phyloP scores from a whole-genome alignment of 2,888 invertebrate genomes.

The Netelia melanura region DNA sequence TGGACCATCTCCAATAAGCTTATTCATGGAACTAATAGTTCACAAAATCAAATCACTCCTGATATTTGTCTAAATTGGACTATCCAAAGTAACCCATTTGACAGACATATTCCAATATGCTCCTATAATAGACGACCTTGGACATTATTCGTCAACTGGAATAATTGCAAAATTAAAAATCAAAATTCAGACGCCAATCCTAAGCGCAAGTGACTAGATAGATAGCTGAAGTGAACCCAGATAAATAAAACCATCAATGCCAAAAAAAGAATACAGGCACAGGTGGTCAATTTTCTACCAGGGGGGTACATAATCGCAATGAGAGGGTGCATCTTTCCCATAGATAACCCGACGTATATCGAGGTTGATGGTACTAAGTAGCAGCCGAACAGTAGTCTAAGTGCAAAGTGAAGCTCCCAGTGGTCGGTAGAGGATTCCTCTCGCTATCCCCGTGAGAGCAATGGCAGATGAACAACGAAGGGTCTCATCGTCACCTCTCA shows the following conservation, averaged over 20 bases:
- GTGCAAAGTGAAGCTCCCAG: conserved; percentile 81
- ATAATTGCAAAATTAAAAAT: too few relatives aligned
- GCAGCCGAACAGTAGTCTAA: conserved; percentile 72
- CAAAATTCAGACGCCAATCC: too few relatives aligned
- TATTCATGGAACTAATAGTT: too few relatives aligned
- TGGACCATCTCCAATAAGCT: too few relatives aligned
- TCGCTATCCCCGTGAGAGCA: conserved; percentile 83
- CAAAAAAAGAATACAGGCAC: background rate
- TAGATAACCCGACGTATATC: conserved; percentile 12
- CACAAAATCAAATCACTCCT: too few relatives aligned
- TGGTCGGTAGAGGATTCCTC: conserved; percentile 77
- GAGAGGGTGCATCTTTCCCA: background rate
- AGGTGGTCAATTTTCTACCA: background rate
- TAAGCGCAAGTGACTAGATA: too few relatives aligned
- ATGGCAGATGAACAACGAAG: conserved; percentile 76
- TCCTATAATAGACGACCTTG: too few relatives aligned
- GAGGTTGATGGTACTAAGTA: background rate
- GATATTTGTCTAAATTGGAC: too few relatives aligned
- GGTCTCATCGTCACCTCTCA: conserved; percentile 36
- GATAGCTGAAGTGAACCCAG: too few relatives aligned
- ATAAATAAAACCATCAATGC: background rate
- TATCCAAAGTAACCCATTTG: too few relatives aligned
- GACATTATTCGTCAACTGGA: too few relatives aligned
- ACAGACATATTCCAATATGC: too few relatives aligned
- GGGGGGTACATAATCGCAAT: conserved; percentile 1